phyloP scores from a whole-genome alignment of 2,797 vertebrate genomes.

The Buphagus erythrorhynchus region DNA sequence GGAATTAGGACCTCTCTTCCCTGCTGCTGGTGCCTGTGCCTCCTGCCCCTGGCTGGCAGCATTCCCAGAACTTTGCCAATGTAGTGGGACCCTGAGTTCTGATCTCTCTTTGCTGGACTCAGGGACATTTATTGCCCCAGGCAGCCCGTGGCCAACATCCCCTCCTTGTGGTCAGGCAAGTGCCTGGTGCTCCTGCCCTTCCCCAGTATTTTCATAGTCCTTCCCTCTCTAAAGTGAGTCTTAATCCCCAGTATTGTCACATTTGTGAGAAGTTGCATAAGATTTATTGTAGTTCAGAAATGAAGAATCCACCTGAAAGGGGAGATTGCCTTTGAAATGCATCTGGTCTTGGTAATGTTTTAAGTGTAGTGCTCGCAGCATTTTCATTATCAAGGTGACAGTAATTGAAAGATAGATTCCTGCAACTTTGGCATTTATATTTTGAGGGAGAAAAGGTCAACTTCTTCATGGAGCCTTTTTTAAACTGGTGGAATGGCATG shows the following conservation, averaged over 20 bases:
- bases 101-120: not conserved
- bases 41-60: not conserved
- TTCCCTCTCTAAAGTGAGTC: not conserved
- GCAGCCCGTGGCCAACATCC: accelerated
- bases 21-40: not conserved
- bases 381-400: slow-evolving; percentile 59
- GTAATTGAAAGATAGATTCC: slow-evolving; percentile 59
- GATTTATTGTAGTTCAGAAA: not conserved
- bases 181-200: not conserved
- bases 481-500: not conserved
- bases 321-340: not conserved
- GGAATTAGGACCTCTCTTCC: not conserved
- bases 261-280: not conserved
- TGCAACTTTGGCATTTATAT: slow-evolving; percentile 68
- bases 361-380: not conserved
- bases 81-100: not conserved
- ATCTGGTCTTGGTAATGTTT: slow-evolving; percentile 36
- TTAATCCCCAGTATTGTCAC: not conserved
- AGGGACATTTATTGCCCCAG: not conserved
- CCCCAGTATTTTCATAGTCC: not conserved
- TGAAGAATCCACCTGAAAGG: not conserved
- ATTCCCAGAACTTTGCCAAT: not conserved
- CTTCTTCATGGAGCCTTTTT: slow-evolving; percentile 33
- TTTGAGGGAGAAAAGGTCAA: slow-evolving; percentile 61
- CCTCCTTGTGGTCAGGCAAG: not conserved